Evolutionary conservation across 35 echinoderm and acorn worm species (phyloP), one percentile per base, ranked within the genome.

Genomic region (Antedon bifida): DNA sequence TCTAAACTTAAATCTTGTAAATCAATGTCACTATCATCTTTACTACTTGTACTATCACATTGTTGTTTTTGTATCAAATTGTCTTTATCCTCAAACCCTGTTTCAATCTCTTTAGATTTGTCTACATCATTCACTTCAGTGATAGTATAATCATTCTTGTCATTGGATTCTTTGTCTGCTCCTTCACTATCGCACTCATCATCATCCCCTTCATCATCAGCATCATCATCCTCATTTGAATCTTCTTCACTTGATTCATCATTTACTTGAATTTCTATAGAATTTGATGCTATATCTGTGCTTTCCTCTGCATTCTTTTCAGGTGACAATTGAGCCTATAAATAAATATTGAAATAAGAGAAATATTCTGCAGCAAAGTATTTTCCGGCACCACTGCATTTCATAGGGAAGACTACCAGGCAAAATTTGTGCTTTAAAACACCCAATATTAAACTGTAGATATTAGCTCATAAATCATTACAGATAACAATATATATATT

Each of bases 1-100:
- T 39, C 34, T 31, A 77, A 64, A 81, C 84, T 82, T 31, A 97
- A 79, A 36, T 87, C 82, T 36, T 89, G 85, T 36, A 97, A 64
- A 32, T 78, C 76, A 13, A 10, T 17, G 3, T 35, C 76, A 17
- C 32, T 30, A 29, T 92, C 90, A 36, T 84, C 82, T 17, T 96
- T 87, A 8, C 34, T 31, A 46, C 17, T 45, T 5, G 19, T 46
- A 12, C 16, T 23, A 17, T 36, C 26, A 8, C 5, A 29, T 80
- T 36, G 5, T 80, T 36, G 2, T 33, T 36, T 8, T 29, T 46
- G 29, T 36, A 1, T 39, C 79, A 34, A 23, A 5, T 30, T 42
- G 5, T 36, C 29, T 30, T 36, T 12, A 14, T 5, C 26, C 4
- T 26, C 26, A 32, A 9, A 76, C 4, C n/a, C 26, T 76, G n/a